Evolutionary conservation across 2,113 vertebrate genomes (phyloP).

Genomic region (Saccopteryx bilineata): DNA sequence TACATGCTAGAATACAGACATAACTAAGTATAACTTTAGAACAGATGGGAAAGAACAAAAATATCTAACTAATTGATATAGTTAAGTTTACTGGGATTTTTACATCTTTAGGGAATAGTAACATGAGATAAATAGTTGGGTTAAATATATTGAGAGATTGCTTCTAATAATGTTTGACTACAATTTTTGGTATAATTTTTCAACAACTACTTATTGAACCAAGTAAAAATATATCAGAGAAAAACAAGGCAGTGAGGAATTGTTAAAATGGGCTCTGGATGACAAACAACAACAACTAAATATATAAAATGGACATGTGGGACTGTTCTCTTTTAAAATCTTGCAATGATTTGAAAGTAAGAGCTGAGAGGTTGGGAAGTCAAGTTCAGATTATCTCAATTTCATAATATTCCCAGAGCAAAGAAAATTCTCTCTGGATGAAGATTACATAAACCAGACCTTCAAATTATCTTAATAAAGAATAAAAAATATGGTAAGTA

Average conservation of each 20-base stretch:
- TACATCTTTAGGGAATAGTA: background rate
- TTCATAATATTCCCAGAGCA: background rate
- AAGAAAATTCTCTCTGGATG: slow-evolving; percentile 17
- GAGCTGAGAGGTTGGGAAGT: background rate
- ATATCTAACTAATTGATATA: background rate
- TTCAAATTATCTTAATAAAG: background rate
- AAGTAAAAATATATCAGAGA: background rate
- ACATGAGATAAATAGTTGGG: background rate
- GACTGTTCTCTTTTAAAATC: background rate
- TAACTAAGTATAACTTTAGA: background rate
- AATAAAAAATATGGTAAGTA: background rate
- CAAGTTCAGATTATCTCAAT: background rate
- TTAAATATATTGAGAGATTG: background rate
- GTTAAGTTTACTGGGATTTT: background rate
- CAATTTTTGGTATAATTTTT: background rate
- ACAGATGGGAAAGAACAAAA: background rate
- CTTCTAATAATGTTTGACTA: background rate
- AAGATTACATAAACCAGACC: background rate
- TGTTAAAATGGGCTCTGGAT: background rate
- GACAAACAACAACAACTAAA: background rate
- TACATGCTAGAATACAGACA: background rate
- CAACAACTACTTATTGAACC: background rate
- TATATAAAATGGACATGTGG: background rate
- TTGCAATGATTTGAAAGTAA: background rate
- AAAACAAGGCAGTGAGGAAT: background rate